Evolutionary conservation across 92 coral and sea anemone genomes (phyloP).

Genomic region (Phenganax marumi): DNA sequence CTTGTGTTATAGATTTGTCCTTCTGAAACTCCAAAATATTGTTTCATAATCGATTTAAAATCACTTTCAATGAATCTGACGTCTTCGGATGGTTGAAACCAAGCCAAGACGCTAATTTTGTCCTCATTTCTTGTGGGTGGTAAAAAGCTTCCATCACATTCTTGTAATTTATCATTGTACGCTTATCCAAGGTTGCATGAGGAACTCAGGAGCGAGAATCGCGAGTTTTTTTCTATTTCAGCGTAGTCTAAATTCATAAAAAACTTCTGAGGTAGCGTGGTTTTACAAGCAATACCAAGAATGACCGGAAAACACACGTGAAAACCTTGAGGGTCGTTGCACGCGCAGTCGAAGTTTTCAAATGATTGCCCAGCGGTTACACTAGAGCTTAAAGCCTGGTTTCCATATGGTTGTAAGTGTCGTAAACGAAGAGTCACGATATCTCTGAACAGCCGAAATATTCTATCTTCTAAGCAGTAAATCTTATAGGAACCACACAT

Average conservation of each 20-base stretch:
- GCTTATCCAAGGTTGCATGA: not conserved
- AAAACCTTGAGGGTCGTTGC: not conserved
- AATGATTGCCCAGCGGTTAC: not conserved
- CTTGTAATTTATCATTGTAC: slow-evolving; percentile 12
- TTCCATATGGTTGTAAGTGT: no score
- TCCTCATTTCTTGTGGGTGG: not conserved
- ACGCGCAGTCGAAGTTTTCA: slow-evolving; percentile 23
- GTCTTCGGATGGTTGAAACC: slow-evolving; percentile 14
- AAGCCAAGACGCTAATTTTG: not conserved
- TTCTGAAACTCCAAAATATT: no score
- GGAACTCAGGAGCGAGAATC: not conserved
- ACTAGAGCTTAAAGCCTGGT: no score
- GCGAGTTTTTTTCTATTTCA: not conserved
- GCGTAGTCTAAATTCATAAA: slow-evolving; percentile 2
- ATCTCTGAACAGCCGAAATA: no score
- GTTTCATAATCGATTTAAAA: no score
- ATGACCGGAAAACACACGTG: slow-evolving; percentile 24
- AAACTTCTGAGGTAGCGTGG: no score
- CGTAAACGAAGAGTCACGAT: no score
- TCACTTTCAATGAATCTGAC: no score
- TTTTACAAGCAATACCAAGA: no score
- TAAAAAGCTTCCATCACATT: not conserved
- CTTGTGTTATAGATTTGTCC: no score
- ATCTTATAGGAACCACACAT: no score
- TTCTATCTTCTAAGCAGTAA: no score